phyloP scores from a whole-genome alignment of 2,888 invertebrate genomes.

The Cephus rjabovi region DNA sequence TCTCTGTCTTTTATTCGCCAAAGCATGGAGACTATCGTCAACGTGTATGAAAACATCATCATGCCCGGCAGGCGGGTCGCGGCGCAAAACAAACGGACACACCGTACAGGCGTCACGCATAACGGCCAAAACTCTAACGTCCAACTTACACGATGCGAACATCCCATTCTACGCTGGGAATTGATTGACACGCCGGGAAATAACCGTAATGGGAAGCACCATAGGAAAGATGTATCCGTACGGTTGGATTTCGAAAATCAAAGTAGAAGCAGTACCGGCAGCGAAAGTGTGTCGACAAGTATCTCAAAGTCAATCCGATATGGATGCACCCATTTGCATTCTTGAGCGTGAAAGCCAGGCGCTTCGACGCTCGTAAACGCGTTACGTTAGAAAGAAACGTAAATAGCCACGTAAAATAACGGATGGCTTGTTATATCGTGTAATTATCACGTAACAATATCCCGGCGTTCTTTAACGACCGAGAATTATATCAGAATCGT shows the following conservation, averaged over 20 bases:
- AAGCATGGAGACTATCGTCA: background rate
- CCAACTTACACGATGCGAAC: background rate
- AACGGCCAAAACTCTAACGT: constrained; percentile 4
- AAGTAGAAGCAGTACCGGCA: background rate
- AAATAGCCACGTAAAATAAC: background rate
- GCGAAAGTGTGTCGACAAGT: background rate
- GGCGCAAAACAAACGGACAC: constrained; percentile 3
- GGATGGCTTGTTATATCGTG: background rate
- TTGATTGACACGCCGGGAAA: background rate
- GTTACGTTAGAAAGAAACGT: background rate
- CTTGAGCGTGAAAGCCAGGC: background rate
- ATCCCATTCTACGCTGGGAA: background rate
- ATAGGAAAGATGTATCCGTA: background rate
- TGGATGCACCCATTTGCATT: background rate
- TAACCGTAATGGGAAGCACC: background rate
- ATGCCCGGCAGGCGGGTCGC: background rate
- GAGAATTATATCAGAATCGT: background rate
- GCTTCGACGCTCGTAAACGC: background rate
- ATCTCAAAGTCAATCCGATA: background rate
- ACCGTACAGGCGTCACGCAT: constrained; percentile 2
- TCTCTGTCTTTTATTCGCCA: background rate
- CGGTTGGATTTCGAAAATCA: background rate
- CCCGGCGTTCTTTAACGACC: background rate
- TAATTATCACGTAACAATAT: background rate
- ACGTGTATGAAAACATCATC: background rate